Base-by-base conservation (phyloP, 2,113 vertebrate species). In the Pyrgilauda ruficollis region DNA sequence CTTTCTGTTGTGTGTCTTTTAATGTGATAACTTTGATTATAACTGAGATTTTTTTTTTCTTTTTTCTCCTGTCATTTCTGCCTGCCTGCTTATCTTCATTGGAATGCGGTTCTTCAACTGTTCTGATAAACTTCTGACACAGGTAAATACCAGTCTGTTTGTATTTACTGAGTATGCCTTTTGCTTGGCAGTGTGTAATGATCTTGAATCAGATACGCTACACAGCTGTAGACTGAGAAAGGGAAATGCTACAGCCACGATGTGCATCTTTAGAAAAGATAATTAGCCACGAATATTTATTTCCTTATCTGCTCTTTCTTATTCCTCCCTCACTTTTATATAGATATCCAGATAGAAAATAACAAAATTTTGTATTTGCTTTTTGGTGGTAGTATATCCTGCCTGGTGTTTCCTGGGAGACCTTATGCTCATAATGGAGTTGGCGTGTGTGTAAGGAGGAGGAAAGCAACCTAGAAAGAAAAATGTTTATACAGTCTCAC, bases 101-200 rank as follows among this genome's bases (percentile, higher is more conserved):
- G 87, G 84, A 95, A 93, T 91, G 87, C 79, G 70, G 28, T 89
- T 92, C 80, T 92, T 91, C 80, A 92, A 59, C 67, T 75, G 44
- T 84, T 89, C 47, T 90, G 74, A 85, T 95, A 85, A 95, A 83
- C 93, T 93, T 83, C 78, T 95, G 75, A 67, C 84, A 89, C 89
- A 93, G 78, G 95, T 94, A 93, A 95, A 80, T 79, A 90, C 22
- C 43, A 79, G 37, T 49, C 59, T 89, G 30, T 86, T 93, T 90
- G 28, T 62, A 14, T 94, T 89, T 91, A 66, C 63, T 73, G 50
- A 94, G 58, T 9, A 6, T 79, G 63, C 23, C 41, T 37, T 72
- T 49, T 83, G 13, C 61, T 84, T 87, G 69, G 80, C 68, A 67
- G 47, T 13, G 10, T 43, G 19, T 41, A 41, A 3, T 35, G 10